A percentile compares a stretch with the other conserved stretches of the same genome.
Conservation (phyloP, 2,797 vertebrate genomes). For the Macropodus opercularis region DNA sequence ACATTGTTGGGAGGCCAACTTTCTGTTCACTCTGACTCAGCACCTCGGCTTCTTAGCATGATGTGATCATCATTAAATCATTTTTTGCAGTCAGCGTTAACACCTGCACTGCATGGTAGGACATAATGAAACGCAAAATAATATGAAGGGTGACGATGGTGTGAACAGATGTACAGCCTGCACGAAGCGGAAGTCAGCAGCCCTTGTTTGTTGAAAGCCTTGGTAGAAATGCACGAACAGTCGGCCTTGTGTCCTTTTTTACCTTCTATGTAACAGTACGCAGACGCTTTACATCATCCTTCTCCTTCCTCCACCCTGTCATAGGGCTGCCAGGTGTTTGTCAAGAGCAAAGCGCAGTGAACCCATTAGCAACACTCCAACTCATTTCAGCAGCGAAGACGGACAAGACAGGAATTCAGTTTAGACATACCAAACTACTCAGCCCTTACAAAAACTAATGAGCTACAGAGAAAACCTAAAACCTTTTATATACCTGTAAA, state of each 20-base stretch:
- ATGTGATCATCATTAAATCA: neutral
- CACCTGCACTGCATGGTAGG: neutral
- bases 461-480: neutral
- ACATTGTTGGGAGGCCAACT: slow-evolving; percentile 12
- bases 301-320: neutral
- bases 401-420: neutral
- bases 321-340: neutral
- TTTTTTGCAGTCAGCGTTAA: neutral
- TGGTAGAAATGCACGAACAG: slow-evolving; percentile 4
- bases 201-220: slow-evolving; percentile 2
- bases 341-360: neutral
- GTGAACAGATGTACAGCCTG: slow-evolving; percentile 1
- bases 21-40: slow-evolving; percentile 27
- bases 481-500: neutral
- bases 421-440: neutral
- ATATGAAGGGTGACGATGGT: neutral
- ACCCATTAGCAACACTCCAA: neutral
- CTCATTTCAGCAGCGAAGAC: neutral
- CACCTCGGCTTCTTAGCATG: neutral
- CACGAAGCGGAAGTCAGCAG: neutral
- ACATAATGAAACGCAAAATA: neutral
- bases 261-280: neutral
- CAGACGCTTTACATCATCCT: slow-evolving; percentile 16
- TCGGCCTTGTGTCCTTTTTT: neutral
- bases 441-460: neutral